phyloP scores from a whole-genome alignment of 2,113 vertebrate genomes.

The Nibea albiflora region DNA sequence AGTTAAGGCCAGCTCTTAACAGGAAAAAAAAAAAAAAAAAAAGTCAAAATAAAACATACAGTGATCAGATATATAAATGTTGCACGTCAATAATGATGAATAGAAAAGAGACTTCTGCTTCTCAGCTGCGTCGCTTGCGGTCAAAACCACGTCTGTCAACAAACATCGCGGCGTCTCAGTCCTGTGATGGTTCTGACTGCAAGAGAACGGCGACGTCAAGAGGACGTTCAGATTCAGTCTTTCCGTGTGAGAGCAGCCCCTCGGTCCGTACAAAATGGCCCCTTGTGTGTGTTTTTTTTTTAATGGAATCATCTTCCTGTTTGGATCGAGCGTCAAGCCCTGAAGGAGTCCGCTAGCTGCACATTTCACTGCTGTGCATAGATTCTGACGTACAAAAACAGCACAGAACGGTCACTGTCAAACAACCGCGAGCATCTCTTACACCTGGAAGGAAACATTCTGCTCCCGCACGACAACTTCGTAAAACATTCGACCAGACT shows the following conservation, averaged over 20 bases:
- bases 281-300: slow-evolving; percentile 30
- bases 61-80: slow-evolving; percentile 78
- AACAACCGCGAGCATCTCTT: slow-evolving; percentile 39
- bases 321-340: slow-evolving; percentile 48
- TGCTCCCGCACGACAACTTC: slow-evolving; percentile 5
- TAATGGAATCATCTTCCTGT: slow-evolving; percentile 49
- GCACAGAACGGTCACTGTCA: slow-evolving; percentile 43
- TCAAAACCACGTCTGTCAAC: slow-evolving; percentile 37
- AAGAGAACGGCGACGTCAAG: slow-evolving; percentile 28
- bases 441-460: slow-evolving; percentile 39
- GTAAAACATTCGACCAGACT: slow-evolving; percentile 14
- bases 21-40: slow-evolving; percentile 59
- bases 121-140: slow-evolving; percentile 44
- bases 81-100: slow-evolving; percentile 68
- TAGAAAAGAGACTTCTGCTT: slow-evolving; percentile 51
- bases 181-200: slow-evolving; percentile 44
- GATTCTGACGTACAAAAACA: slow-evolving; percentile 67
- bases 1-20: slow-evolving; percentile 83
- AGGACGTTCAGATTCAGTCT: slow-evolving; percentile 51
- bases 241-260: slow-evolving; percentile 38
- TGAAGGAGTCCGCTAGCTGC: slow-evolving; percentile 44
- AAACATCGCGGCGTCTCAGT: slow-evolving; percentile 40
- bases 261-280: slow-evolving; percentile 71
- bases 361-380: slow-evolving; percentile 63
- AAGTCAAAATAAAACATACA: slow-evolving; percentile 67